A percentile compares a stretch with the other conserved stretches of the same genome.
These are phyloP conservation scores for Porites cylindrica DNA, from an alignment of 92 coral and sea anemone genomes.

Conservation along the genomic window DNA sequence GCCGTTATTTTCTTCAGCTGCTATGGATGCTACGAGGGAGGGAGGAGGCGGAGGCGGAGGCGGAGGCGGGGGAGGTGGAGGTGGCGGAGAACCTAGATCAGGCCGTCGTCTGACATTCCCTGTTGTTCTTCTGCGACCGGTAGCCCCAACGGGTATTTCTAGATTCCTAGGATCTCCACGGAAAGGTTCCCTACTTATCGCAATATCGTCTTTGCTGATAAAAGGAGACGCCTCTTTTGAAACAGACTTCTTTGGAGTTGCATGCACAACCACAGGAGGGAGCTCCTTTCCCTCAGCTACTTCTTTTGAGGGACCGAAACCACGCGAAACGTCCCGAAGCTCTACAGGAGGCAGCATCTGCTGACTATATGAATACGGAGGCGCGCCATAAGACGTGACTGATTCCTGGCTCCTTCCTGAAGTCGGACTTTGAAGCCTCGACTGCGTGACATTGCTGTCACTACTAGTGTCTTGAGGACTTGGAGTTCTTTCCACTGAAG, in stretches of 20 bases:
- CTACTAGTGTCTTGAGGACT: conserved; percentile 13
- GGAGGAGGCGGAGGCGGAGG: conserved; percentile 44
- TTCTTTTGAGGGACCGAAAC: neutral
- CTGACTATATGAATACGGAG: conserved; percentile 66
- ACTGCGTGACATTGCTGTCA: conserved; percentile 2
- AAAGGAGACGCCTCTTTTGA: neutral
- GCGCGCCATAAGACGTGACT: conserved; percentile 34
- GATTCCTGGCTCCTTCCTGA: conserved; percentile 6
- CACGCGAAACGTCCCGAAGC: neutral
- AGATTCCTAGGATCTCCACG: neutral
- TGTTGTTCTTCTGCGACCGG: conserved; percentile 29
- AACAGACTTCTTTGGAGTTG: conserved; percentile 18
- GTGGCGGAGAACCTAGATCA: conserved; percentile 44
- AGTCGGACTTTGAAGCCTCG: conserved; percentile 10
- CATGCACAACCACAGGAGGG: conserved; percentile 42
- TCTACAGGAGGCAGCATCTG: conserved; percentile 29
- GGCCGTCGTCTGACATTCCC: conserved; percentile 34
- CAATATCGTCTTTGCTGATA: neutral
- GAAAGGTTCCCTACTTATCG: neutral
- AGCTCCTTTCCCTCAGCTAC: neutral
- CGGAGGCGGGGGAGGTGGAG: conserved; percentile 38
- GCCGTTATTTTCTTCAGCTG: neutral
- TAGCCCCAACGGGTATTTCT: conserved; percentile 19
- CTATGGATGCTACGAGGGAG: neutral
- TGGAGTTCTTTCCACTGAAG: neutral